A percentile compares a stretch with the other conserved stretches of the same genome.
Evolutionary conservation across 1,140 invertebrate species (phyloP).

Genomic region (Goniozus legneri): DNA sequence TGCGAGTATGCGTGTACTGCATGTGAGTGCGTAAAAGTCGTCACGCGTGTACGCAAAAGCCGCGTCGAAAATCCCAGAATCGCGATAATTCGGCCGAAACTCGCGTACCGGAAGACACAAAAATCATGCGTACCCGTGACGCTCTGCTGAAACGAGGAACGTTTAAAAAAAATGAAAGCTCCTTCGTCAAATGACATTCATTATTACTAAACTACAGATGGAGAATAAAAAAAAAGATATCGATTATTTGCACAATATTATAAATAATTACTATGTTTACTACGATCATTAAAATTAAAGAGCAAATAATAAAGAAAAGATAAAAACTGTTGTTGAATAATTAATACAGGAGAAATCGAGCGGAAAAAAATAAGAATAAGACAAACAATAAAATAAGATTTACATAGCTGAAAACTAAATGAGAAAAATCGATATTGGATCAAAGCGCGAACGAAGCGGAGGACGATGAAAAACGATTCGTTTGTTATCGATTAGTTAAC

Average conservation of each 20-base stretch:
- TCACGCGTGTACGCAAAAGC: no score
- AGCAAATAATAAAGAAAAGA: conserved; percentile 38
- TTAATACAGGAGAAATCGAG: conserved; percentile 33
- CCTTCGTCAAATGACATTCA: conserved; percentile 36
- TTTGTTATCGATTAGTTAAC: conserved; percentile 41
- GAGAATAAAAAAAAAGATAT: conserved; percentile 30
- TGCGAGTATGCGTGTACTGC: conserved; percentile 9
- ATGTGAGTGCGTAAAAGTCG: conserved; percentile 2
- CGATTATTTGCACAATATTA: conserved; percentile 51
- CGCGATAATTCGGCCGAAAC: no score
- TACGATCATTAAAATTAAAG: conserved; percentile 42
- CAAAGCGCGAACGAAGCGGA: conserved; percentile 6
- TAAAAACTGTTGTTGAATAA: conserved; percentile 42
- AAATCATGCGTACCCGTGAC: neutral
- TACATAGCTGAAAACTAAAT: conserved; percentile 14
- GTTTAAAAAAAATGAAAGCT: conserved; percentile 16
- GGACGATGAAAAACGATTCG: conserved; percentile 24
- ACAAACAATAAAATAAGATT: conserved; percentile 12
- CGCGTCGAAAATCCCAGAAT: no score
- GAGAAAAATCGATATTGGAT: conserved; percentile 21
- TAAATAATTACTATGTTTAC: conserved; percentile 44
- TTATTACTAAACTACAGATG: conserved; percentile 27
- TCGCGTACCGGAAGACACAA: neutral
- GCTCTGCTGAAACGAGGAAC: neutral
- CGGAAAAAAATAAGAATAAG: conserved; percentile 10